Evolutionary conservation across 2,888 invertebrate genomes (phyloP).

Genomic region (Lysandra coridon): DNA sequence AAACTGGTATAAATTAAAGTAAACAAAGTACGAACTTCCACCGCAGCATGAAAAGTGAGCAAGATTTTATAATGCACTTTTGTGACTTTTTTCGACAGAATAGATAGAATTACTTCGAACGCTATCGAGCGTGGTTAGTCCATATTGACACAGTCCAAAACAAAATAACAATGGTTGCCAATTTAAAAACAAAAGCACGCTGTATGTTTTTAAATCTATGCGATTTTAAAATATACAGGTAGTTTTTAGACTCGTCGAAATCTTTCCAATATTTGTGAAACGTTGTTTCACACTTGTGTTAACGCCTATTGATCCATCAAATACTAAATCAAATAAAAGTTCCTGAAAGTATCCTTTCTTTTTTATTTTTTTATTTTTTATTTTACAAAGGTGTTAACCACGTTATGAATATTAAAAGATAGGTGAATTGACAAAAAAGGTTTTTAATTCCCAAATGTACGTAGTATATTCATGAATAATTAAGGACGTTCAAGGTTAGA

Average conservation of each 20-base stretch:
- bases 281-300: neutral
- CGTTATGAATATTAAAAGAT: neutral
- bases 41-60: neutral
- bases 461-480: neutral
- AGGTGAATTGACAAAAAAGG: neutral
- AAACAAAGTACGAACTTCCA: neutral
- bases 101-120: slow-evolving; percentile 6
- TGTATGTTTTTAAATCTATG: slow-evolving; percentile 23
- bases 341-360: too few species aligned
- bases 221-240: slow-evolving; percentile 6
- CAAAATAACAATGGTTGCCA: slow-evolving; percentile 18
- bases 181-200: slow-evolving; percentile 21
- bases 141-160: slow-evolving; percentile 22
- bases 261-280: neutral
- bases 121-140: slow-evolving; percentile 17
- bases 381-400: neutral
- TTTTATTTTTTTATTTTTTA: neutral
- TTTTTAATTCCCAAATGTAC: neutral
- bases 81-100: neutral
- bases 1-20: neutral
- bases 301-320: neutral
- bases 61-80: slow-evolving; percentile 2
- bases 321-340: neutral
- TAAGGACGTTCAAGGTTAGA: neutral
- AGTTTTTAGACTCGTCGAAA: neutral